Percentiles rank a stretch among this genome's conserved stretches.
These are phyloP conservation scores for Dryobota labecula DNA, from an alignment of 2,888 invertebrate species.

Conservation along the genomic window DNA sequence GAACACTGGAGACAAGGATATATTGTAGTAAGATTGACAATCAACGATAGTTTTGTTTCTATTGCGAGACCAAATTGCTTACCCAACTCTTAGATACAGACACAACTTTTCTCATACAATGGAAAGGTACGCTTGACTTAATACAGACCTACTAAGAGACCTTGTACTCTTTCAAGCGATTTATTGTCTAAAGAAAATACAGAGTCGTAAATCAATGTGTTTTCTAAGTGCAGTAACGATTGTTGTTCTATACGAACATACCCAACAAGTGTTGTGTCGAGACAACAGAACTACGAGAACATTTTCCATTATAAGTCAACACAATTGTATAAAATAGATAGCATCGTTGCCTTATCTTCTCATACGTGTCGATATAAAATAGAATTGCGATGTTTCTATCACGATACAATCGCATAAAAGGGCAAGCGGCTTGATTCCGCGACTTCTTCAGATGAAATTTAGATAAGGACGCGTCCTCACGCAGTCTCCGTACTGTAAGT, in stretches of 20 bases:
- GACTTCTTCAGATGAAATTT: slow-evolving; percentile 86
- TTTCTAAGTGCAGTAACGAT: slow-evolving; percentile 66
- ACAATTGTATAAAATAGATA: slow-evolving; percentile 67
- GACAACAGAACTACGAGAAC: slow-evolving; percentile 45
- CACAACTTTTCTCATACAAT: slow-evolving; percentile 53
- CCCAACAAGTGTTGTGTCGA: slow-evolving; percentile 25
- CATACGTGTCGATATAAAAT: slow-evolving; percentile 81
- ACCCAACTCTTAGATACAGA: slow-evolving; percentile 37
- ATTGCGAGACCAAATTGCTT: slow-evolving; percentile 41
- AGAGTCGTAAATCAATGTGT: slow-evolving; percentile 70
- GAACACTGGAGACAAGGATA: neutral
- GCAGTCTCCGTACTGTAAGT: slow-evolving; percentile 80
- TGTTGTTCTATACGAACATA: slow-evolving; percentile 36
- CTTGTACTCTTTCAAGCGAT: slow-evolving; percentile 52
- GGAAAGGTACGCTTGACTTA: slow-evolving; percentile 47
- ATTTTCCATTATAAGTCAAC: slow-evolving; percentile 67
- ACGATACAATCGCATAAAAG: slow-evolving; percentile 64
- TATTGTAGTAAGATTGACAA: slow-evolving; percentile 18
- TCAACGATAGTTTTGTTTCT: slow-evolving; percentile 43
- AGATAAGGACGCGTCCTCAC: slow-evolving; percentile 81
- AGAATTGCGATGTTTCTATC: slow-evolving; percentile 76
- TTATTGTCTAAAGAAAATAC: slow-evolving; percentile 60
- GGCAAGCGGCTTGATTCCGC: slow-evolving; percentile 74
- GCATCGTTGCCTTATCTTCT: slow-evolving; percentile 70
- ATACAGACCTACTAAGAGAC: slow-evolving; percentile 48